Conservation (phyloP, 2,113 vertebrate genomes). For the Diadophis punctatus region DNA sequence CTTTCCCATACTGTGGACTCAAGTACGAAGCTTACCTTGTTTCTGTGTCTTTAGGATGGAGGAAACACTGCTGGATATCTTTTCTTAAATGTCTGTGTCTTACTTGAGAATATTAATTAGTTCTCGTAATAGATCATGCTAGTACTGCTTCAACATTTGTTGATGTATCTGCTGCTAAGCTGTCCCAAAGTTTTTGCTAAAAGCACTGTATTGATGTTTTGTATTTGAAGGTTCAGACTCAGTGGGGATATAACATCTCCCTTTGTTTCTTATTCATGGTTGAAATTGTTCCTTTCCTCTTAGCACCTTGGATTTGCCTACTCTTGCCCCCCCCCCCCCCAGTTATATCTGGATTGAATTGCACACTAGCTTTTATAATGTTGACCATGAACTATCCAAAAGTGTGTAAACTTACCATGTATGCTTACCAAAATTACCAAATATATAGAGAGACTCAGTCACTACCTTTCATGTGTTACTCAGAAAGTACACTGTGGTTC, state of each 20-base stretch:
- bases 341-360: background rate
- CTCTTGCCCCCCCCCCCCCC: background rate
- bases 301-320: background rate
- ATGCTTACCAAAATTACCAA: background rate
- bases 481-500: background rate
- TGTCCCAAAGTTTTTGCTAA: background rate
- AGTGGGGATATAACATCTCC: background rate
- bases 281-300: background rate
- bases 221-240: conserved; percentile 2
- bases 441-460: background rate
- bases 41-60: conserved; percentile 18
- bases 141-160: conserved; percentile 22
- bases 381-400: background rate
- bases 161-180: conserved; percentile 11
- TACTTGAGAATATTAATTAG: background rate
- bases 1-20: background rate
- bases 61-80: conserved; percentile 14
- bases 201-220: background rate
- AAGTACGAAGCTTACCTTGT: conserved; percentile 6
- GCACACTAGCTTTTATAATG: background rate
- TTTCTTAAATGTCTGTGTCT: background rate
- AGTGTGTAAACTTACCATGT: background rate
- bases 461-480: background rate
- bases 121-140: conserved; percentile 17
- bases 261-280: background rate